Evolutionary conservation across 2,113 vertebrate genomes (phyloP).

Genomic region (Strigops habroptila): DNA sequence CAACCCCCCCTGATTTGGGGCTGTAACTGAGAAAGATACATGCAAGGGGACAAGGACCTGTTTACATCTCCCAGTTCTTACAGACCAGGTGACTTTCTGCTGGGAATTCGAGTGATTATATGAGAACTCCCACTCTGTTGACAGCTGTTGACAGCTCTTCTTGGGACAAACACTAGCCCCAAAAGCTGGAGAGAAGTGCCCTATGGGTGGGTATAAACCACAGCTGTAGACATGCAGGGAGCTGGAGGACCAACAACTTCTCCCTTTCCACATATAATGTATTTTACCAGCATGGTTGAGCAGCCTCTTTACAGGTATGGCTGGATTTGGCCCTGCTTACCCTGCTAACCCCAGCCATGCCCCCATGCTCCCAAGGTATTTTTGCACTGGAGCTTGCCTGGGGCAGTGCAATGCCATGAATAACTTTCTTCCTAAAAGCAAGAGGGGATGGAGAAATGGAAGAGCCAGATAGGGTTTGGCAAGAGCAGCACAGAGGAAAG

Average conservation of each 20-base stretch:
- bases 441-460: neutral
- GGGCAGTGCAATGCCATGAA: slow-evolving; percentile 54
- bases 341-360: slow-evolving; percentile 53
- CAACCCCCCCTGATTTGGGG: neutral
- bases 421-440: slow-evolving; percentile 37
- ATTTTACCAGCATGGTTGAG: neutral
- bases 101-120: neutral
- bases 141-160: neutral
- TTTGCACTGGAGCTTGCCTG: slow-evolving; percentile 34
- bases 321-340: slow-evolving; percentile 1
- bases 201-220: neutral
- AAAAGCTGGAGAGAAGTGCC: neutral
- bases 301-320: neutral
- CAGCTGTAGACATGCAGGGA: neutral
- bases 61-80: neutral
- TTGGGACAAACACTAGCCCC: neutral
- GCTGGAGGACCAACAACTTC: neutral
- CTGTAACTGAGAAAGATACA: neutral
- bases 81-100: neutral
- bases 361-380: slow-evolving; percentile 50
- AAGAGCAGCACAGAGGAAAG: neutral
- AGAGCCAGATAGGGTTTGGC: neutral
- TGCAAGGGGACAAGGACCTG: neutral
- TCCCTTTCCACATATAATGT: neutral
- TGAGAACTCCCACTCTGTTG: neutral